A percentile compares a stretch with the other conserved stretches of the same genome.
These are phyloP conservation scores for Buceros bicornis DNA, from an alignment of 2,797 vertebrate species.

Conservation along the genomic window DNA sequence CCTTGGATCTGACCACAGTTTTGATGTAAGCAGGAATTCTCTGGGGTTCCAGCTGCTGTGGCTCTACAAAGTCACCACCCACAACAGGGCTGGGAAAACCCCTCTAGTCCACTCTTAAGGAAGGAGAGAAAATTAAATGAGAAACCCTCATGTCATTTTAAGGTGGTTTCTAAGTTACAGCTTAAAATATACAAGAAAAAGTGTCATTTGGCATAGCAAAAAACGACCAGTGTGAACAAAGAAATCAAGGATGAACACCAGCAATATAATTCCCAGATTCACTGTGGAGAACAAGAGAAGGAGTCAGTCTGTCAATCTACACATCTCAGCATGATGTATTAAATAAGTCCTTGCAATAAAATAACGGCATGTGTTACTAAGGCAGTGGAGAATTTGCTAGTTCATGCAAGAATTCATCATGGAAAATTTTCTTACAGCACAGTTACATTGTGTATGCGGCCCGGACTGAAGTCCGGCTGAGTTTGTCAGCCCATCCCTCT, in stretches of 20 bases:
- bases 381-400: not conserved
- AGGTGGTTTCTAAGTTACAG: not conserved
- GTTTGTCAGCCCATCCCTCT: not conserved
- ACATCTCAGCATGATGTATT: not conserved
- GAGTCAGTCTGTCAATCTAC: not conserved
- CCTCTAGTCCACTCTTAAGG: not conserved
- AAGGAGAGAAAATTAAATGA: not conserved
- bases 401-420: not conserved
- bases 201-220: not conserved
- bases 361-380: not conserved
- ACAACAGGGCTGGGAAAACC: not conserved
- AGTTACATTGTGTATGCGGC: not conserved
- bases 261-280: not conserved
- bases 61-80: fast-evolving
- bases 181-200: not conserved
- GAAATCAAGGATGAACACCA: not conserved
- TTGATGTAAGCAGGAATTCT: not conserved
- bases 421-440: not conserved
- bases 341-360: not conserved
- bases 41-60: not conserved
- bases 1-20: not conserved
- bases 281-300: not conserved
- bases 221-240: not conserved
- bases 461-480: not conserved
- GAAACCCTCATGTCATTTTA: not conserved